Evolutionary conservation across 2,113 vertebrate genomes (phyloP).

Genomic region (Garra rufa): DNA sequence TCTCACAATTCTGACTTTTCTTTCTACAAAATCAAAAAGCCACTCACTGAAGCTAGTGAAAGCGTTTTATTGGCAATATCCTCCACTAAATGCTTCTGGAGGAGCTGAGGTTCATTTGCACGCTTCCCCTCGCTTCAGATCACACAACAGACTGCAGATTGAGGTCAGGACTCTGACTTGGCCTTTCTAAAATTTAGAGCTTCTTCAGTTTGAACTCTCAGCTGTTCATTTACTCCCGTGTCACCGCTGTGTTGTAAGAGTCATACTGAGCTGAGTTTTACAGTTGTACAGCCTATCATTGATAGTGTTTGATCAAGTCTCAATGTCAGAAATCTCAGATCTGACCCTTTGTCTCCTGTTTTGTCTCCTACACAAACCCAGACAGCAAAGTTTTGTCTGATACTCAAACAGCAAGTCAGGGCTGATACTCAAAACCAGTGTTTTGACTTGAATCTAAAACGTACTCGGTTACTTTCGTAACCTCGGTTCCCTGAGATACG

Average conservation of each 20-base stretch:
- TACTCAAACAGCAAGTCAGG: not conserved
- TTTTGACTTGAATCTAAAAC: too few species aligned
- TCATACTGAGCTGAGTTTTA: not conserved
- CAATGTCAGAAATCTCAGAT: too few species aligned
- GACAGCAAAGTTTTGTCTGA: too few species aligned
- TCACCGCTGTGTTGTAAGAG: not conserved
- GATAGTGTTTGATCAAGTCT: too few species aligned
- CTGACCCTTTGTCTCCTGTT: too few species aligned
- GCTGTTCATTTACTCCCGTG: not conserved
- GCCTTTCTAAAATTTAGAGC: not conserved
- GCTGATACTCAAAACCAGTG: too few species aligned
- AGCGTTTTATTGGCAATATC: not conserved
- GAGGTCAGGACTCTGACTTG: conserved; percentile 1
- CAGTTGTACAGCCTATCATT: too few species aligned
- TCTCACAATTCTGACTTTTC: too few species aligned
- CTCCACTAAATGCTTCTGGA: not conserved
- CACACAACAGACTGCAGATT: conserved; percentile 10
- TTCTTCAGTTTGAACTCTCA: conserved; percentile 1
- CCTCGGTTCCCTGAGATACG: too few species aligned
- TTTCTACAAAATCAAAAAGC: not conserved
- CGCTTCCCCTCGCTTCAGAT: not conserved
- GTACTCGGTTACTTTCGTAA: too few species aligned
- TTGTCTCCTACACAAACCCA: too few species aligned
- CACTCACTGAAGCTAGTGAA: not conserved
- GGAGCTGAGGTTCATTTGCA: not conserved